A percentile compares a stretch with the other conserved stretches of the same genome.
Evolutionary conservation across 2,888 invertebrate species (phyloP).

Genomic region (Calameuta idolon): DNA sequence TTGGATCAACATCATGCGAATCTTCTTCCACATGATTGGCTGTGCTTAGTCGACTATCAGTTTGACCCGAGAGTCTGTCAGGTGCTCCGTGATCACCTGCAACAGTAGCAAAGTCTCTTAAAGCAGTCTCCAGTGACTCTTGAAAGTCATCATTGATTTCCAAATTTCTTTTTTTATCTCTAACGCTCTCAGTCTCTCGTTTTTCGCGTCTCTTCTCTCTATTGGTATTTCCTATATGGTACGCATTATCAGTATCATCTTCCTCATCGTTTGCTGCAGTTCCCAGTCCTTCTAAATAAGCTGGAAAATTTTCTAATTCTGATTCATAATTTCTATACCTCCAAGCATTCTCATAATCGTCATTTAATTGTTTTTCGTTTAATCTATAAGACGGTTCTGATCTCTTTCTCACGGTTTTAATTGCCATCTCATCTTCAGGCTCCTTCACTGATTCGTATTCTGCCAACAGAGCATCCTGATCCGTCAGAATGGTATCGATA

Average conservation of each 20-base stretch:
- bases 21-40: background rate
- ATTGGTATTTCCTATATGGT: background rate
- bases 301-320: background rate
- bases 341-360: slow-evolving; percentile 18
- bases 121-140: background rate
- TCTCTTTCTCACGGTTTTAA: slow-evolving; percentile 19
- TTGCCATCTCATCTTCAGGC: background rate
- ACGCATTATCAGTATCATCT: slow-evolving; percentile 9
- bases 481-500: background rate
- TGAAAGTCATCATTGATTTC: slow-evolving; percentile 9
- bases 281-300: background rate
- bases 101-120: slow-evolving; percentile 8
- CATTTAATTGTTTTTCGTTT: background rate
- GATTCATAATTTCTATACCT: background rate
- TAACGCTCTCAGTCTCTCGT: background rate
- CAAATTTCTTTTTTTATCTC: slow-evolving; percentile 14
- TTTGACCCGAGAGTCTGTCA: slow-evolving; percentile 1
- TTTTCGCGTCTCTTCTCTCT: slow-evolving; percentile 5
- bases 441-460: background rate
- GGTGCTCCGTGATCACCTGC: slow-evolving; percentile 1
- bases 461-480: background rate
- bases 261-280: slow-evolving; percentile 4
- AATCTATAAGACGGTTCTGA: slow-evolving; percentile 16
- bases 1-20: background rate
- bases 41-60: background rate